These are phyloP conservation scores for Eidolon helvum DNA, from an alignment of 2,113 vertebrate genomes.

Conservation along the genomic window DNA sequence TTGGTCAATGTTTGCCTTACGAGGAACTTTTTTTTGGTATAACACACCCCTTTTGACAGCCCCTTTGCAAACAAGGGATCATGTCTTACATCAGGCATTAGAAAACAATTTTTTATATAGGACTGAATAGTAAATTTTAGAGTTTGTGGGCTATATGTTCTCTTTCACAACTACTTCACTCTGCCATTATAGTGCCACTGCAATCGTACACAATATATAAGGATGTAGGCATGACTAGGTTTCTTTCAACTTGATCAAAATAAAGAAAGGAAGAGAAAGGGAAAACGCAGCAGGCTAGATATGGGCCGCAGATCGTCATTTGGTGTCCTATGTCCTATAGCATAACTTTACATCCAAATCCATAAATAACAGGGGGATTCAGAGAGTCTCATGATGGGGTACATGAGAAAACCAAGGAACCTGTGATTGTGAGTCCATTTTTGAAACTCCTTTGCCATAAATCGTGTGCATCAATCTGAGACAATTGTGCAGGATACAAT, in stretches of 20 bases:
- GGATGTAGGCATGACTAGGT: neutral
- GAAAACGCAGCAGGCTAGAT: neutral
- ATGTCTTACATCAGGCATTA: neutral
- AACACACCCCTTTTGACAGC: neutral
- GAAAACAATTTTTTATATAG: neutral
- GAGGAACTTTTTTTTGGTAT: neutral
- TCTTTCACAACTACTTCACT: neutral
- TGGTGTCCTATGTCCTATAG: neutral
- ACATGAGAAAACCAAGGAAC: neutral
- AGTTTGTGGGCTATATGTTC: neutral
- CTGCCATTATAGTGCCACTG: neutral
- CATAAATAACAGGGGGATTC: neutral
- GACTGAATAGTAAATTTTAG: neutral
- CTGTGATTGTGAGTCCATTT: neutral
- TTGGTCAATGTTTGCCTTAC: neutral
- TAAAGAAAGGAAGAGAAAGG: too few species aligned
- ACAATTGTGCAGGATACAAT: neutral
- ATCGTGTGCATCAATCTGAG: neutral
- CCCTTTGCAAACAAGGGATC: neutral
- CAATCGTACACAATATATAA: neutral
- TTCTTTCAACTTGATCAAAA: neutral
- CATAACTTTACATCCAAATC: neutral
- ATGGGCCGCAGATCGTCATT: neutral
- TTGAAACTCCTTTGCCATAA: neutral
- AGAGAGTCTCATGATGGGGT: neutral